phyloP scores from a whole-genome alignment of 2,888 invertebrate genomes.

The Drosophila greeni region DNA sequence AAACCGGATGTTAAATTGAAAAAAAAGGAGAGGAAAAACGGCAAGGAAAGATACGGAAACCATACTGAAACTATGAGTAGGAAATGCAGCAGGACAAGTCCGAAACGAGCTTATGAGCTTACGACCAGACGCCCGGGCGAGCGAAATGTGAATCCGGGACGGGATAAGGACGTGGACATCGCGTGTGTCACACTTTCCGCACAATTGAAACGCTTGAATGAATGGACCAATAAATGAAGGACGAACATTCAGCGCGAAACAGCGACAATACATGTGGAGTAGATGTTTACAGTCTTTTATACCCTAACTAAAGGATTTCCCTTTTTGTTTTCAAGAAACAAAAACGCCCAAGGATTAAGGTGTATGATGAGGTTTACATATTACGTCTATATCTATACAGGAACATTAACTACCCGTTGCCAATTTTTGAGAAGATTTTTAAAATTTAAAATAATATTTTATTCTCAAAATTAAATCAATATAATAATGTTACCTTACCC shows the following conservation, averaged over 20 bases:
- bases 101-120: constrained; percentile 65
- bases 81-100: constrained; percentile 51
- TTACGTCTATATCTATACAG: too few relatives aligned
- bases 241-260: constrained; percentile 36
- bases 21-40: constrained; percentile 23
- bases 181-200: constrained; percentile 60
- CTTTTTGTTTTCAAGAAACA: background rate
- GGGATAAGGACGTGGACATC: constrained; percentile 24
- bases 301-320: constrained; percentile 25
- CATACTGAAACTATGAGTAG: constrained; percentile 48
- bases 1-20: constrained; percentile 65
- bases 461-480: background rate
- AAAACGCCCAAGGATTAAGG: background rate
- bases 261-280: constrained; percentile 1
- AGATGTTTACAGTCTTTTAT: background rate
- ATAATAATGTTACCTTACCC: background rate
- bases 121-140: constrained; percentile 26
- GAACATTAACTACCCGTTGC: background rate
- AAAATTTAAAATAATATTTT: background rate
- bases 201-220: constrained; percentile 72
- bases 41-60: constrained; percentile 16
- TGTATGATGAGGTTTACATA: background rate
- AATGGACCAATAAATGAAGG: constrained; percentile 55
- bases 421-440: background rate
- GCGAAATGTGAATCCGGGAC: background rate